Evolutionary conservation across 2,797 vertebrate genomes (phyloP), one percentile per base, ranked within the genome.

Genomic region (Propithecus perrieri): DNA sequence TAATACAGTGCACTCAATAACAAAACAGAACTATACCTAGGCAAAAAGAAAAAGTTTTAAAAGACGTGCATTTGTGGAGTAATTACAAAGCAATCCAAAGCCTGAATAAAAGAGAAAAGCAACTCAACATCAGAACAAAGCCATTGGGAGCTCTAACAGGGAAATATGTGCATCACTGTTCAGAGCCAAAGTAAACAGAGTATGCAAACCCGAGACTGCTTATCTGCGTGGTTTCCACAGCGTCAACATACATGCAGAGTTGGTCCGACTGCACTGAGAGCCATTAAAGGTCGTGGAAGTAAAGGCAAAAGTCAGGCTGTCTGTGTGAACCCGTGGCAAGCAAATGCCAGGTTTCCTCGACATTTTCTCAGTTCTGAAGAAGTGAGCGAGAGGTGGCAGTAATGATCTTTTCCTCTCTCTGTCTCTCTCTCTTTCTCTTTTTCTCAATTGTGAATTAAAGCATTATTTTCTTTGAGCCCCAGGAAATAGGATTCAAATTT

Each of bases 321-420:
- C 88, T 91, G 46, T 67, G 61, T 61, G 69, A 92, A 46, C 46
- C n/a, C 59, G 48, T 57, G 61, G 74, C 67, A 69, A 87, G 30
- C 3, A 0, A 71, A 18, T 67, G 53, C 84, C 72, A 75, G 48
- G 85, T 84, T 89, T 95, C 65, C 96, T 95, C 4, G 1, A 33
- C 63, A 43, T n/a, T 57, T 74, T 91, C 85, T 95, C 67, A 46
- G 35, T 55, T 94, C 91, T 85, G 55, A 85, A 94, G 81, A 92
- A 89, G 74, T 69, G 72, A 92, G 95, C 79, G 1, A 96, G 94
- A 95, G 97, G 95, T 80, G 95, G 89, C 87, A 80, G 95, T 86
- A 93, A 92, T 24, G 95, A n/a, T 94, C 78, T 79, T 78, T 61
- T 26, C n/a, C n/a, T 50, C 20, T 63, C 38, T 59, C 50, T 71